phyloP scores from a whole-genome alignment of 2,113 vertebrate genomes.

The Callaeas wilsoni region DNA sequence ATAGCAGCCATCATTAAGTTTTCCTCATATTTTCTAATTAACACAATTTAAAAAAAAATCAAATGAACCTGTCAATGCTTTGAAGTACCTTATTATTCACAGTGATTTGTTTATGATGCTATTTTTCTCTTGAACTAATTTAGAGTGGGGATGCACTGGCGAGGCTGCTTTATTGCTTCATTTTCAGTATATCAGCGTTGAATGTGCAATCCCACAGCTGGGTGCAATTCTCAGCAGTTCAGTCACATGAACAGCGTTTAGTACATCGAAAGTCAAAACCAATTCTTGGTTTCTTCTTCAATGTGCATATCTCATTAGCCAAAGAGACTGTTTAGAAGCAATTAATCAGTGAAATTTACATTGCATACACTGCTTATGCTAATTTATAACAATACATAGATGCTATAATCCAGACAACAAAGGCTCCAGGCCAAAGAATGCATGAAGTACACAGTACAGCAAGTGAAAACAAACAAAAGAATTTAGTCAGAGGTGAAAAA shows the following conservation, averaged over 20 bases:
- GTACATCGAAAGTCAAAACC: not conserved
- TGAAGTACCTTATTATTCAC: not conserved
- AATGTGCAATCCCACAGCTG: not conserved
- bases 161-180: not conserved
- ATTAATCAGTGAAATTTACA: not conserved
- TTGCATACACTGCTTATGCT: not conserved
- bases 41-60: not conserved
- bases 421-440: not conserved
- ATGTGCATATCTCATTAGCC: not conserved
- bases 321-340: not conserved
- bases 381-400: not conserved
- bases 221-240: not conserved
- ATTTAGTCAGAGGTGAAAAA: not conserved
- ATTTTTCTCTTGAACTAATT: not conserved
- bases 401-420: not conserved
- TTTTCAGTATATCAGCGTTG: not conserved
- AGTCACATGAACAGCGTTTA: not conserved
- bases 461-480: not conserved
- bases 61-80: not conserved
- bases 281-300: not conserved
- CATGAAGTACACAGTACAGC: not conserved
- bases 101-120: not conserved
- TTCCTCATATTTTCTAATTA: constrained; percentile 28
- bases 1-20: not conserved
- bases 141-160: not conserved